Evolutionary conservation across 1,140 invertebrate genomes (phyloP), one percentile per base, ranked within the genome.

Genomic region (Cephus cinctus): DNA sequence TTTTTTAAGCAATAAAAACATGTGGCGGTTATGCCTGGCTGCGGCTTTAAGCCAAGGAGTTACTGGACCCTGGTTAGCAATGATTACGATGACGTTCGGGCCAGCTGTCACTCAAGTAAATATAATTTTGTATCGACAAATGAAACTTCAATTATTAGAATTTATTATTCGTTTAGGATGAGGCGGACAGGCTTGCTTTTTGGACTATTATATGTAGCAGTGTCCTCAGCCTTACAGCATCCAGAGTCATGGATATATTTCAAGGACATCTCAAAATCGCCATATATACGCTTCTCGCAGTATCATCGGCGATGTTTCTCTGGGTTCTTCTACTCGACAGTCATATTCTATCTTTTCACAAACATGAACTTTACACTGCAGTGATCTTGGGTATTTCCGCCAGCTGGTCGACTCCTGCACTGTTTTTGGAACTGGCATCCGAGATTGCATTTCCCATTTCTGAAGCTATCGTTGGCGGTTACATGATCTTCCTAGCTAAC

Each of bases 381-480:
- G 66, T 75, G 4, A 63, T 76, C 20, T 45, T 73, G 6, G 75
- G 67, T 11, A 61, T 77, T 31, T 59, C 77, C 6, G 64, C 69
- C 39, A 73, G 76, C 27, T 77, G 76, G 62, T 73, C 76, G 9
- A 68, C 71, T 1, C 59, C 68, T 1, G 75, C 79, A 1, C 54
- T 81, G 9, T 80, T 78, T 52, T 73, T 74, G 39, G 78, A 81
- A 50, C 59, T 80, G 21, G 72, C 71, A 3, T 74, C 75, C 16
- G 79, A 81, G 63, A 65, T 75, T 8, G 69, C 75, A 6, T 80
- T 75, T 58, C 80, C 80, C 1, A 62, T 79, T 2, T 69, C 75
- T 2, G 80, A 81, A 60, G 75, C 72, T 2, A 62, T 80, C 9
- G 71, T 78, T 15, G 73, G 73, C 4, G 76, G 75, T 15, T 71